Percentiles rank a stretch among this genome's conserved stretches.
Evolutionary conservation across 2,113 vertebrate genomes (phyloP).

Genomic region (Macquaria australasica): DNA sequence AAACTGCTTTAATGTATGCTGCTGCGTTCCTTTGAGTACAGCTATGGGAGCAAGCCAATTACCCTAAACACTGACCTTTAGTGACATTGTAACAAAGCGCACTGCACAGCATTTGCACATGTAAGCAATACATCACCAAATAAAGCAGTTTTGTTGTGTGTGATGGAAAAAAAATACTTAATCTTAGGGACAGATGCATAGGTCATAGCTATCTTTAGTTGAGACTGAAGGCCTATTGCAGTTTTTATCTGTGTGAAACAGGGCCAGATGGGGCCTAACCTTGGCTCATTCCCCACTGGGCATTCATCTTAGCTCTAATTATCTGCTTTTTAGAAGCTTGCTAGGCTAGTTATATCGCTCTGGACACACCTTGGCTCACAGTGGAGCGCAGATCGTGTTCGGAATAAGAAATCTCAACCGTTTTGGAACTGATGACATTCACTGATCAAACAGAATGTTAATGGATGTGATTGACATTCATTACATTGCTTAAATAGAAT

Average conservation of each 20-base stretch:
- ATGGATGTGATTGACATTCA: conserved; percentile 13
- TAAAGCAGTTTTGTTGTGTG: not conserved
- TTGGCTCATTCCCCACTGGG: conserved; percentile 53
- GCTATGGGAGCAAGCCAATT: not conserved
- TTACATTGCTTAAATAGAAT: conserved; percentile 3
- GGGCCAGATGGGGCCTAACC: conserved; percentile 68
- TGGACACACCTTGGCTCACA: conserved; percentile 33
- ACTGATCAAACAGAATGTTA: not conserved
- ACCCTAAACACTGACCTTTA: not conserved
- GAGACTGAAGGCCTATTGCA: conserved; percentile 27
- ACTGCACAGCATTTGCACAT: conserved; percentile 15
- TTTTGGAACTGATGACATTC: not conserved
- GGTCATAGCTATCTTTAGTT: conserved; percentile 45
- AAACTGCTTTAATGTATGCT: not conserved
- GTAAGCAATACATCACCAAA: conserved; percentile 24
- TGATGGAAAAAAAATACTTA: not conserved
- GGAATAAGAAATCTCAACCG: conserved; percentile 14
- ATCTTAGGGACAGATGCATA: not conserved
- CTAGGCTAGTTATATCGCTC: not conserved
- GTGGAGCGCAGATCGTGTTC: not conserved
- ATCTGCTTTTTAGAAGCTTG: conserved; percentile 58
- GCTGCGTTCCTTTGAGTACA: not conserved
- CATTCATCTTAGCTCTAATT: conserved; percentile 69
- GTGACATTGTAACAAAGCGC: conserved; percentile 25
- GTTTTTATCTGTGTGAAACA: conserved; percentile 56